Evolutionary conservation across 2,113 vertebrate genomes (phyloP), one percentile per base, ranked within the genome.

Genomic region (Rhinogobius similis): DNA sequence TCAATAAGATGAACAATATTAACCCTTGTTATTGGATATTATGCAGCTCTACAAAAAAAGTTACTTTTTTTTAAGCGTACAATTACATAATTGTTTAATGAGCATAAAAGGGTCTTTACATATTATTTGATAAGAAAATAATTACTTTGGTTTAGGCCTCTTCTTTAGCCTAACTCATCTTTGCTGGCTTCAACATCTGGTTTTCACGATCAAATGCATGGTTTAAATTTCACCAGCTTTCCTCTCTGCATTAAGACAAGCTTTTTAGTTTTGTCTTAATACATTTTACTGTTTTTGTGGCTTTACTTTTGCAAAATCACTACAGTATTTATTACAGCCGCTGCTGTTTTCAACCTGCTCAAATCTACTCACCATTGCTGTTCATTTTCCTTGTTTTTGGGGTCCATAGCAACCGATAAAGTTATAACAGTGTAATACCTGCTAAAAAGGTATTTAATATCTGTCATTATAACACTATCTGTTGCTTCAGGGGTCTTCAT

Each of bases 331-430:
- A 70, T 36, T 36, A 36, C 32, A 36, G 9, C 6, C 32, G 32
- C 32, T 48, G 24, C 68, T 76, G 63, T 70, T 69, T 73, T 69
- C 79, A 81, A 46, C 72, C 5, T 71, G 77, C 78, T 84, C 82
- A 86, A 81, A 71, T 75, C 71, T 85, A 78, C 80, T 77, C 82
- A 46, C 72, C 88, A 91, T 91, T 90, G 79, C 82, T 89, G 81
- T 86, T 89, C 78, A 87, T 87, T 80, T 26, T 88, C 82, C 86
- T 84, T 90, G 78, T 88, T 84, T 58, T 87, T 83, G 85, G 87
- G 81, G 86, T 90, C 23, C 24, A 26, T 14, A 26, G 52, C 52
- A 55, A 26, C 52, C 11, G 52, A 55, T 55, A 26, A 55, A 26
- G 52, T 26, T 14, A 55, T 14, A 55, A 12, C 52, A 26, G 11